Percentiles rank a stretch among this genome's conserved stretches.
Conservation (phyloP, 2,888 invertebrate species). For the Calameuta idolon region DNA sequence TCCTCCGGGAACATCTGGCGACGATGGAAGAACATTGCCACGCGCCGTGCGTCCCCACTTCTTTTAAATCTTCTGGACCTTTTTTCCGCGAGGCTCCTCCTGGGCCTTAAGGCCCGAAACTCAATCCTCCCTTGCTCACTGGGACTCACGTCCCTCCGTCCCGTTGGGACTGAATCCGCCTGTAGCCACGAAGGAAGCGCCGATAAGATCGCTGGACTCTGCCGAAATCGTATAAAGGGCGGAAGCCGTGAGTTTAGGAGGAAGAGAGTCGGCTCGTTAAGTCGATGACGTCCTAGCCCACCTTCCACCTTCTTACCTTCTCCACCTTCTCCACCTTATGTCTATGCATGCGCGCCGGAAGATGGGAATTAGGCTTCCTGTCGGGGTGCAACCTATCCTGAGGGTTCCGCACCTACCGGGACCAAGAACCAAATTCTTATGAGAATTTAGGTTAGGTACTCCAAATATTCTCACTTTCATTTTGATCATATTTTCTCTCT, state of each 20-base stretch:
- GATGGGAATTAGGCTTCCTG: constrained; percentile 54
- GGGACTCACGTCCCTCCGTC: background rate
- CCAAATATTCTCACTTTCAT: too few relatives aligned
- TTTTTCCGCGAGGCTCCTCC: constrained; percentile 10
- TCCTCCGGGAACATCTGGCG: constrained; percentile 54
- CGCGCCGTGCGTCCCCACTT: constrained; percentile 58
- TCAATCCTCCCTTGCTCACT: background rate
- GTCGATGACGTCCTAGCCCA: too few relatives aligned
- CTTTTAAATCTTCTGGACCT: constrained; percentile 27
- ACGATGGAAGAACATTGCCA: constrained; percentile 51
- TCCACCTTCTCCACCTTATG: background rate
- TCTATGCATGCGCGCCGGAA: constrained; percentile 35
- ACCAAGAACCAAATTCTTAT: too few relatives aligned
- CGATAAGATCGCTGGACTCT: constrained; percentile 50
- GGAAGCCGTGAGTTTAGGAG: constrained; percentile 18
- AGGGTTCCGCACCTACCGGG: constrained; percentile 6
- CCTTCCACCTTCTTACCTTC: too few relatives aligned
- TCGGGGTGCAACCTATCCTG: constrained; percentile 43
- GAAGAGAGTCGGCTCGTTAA: constrained; percentile 3
- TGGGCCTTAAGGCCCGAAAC: too few relatives aligned
- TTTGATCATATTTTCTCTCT: too few relatives aligned
- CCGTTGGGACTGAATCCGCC: background rate
- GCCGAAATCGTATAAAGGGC: constrained; percentile 7
- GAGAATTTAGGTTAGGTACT: too few relatives aligned
- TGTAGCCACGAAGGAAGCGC: constrained; percentile 35